These are phyloP conservation scores for Rhagophthalmus giganteus DNA, from an alignment of 2,888 invertebrate species.

Conservation along the genomic window DNA sequence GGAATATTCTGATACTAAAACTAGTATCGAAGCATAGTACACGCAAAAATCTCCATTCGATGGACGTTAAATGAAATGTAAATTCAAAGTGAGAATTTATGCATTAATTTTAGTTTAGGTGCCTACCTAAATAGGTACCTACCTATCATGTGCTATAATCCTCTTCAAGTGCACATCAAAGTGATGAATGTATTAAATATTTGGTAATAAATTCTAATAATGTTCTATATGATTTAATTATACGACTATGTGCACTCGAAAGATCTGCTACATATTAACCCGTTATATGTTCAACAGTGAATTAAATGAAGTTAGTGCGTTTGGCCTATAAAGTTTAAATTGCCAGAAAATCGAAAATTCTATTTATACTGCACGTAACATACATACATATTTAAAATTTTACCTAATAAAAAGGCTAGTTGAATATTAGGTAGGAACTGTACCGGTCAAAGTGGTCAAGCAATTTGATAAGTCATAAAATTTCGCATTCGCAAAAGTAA, in stretches of 20 bases:
- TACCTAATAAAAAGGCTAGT: not conserved
- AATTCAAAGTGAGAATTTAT: constrained; percentile 15
- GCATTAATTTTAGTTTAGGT: no score
- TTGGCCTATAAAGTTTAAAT: no score
- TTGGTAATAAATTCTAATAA: constrained; percentile 23
- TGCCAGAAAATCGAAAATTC: no score
- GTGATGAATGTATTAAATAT: constrained; percentile 14
- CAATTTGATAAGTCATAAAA: constrained; percentile 18
- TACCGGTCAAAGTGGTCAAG: constrained; percentile 15
- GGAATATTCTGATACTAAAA: no score
- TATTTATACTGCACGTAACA: no score
- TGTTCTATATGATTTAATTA: constrained; percentile 19
- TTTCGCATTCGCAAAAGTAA: constrained; percentile 20
- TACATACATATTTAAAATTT: not conserved
- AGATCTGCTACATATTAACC: constrained; percentile 5
- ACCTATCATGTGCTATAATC: constrained; percentile 17
- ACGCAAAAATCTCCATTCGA: no score
- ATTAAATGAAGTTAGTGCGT: not conserved
- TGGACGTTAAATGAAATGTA: constrained; percentile 11
- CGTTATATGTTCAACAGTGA: constrained; percentile 4
- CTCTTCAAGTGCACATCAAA: constrained; percentile 21
- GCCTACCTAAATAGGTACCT: constrained; percentile 14
- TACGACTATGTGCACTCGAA: constrained; percentile 13
- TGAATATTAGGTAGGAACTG: constrained; percentile 6
- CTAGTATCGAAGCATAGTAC: no score